Percentiles rank a stretch among this genome's conserved stretches.
Conservation (phyloP, 2,888 invertebrate genomes). For the Hymenopus coronatus region DNA sequence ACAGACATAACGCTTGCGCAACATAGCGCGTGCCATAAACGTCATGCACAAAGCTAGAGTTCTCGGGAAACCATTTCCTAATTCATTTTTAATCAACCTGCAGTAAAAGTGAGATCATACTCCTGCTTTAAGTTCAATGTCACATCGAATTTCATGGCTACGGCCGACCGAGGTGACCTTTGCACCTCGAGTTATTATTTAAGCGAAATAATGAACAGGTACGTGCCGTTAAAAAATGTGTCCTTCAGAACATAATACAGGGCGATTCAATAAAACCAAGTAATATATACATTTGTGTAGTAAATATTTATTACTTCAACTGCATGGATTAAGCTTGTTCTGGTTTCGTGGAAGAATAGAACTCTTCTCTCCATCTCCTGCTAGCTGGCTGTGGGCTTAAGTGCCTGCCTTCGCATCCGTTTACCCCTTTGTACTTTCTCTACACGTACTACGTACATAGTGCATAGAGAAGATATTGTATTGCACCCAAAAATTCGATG, state of each 20-base stretch:
- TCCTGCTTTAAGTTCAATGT: neutral
- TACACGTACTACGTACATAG: no score
- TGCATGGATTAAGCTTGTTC: no score
- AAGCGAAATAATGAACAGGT: neutral
- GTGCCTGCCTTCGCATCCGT: no score
- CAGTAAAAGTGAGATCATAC: neutral
- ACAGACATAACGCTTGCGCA: neutral
- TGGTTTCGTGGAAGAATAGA: no score
- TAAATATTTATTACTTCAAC: no score
- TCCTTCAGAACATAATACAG: neutral
- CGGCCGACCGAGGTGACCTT: neutral
- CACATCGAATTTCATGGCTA: neutral
- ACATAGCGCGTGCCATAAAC: neutral
- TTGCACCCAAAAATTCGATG: no score
- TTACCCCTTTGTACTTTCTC: no score
- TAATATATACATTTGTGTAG: no score
- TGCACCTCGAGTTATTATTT: neutral
- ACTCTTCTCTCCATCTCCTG: no score
- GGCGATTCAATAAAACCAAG: no score
- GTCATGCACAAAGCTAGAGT: neutral
- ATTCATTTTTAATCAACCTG: neutral
- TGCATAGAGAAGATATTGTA: no score
- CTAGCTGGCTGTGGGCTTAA: no score
- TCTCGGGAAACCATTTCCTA: neutral
- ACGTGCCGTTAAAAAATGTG: neutral